Conservation (phyloP, 2,888 invertebrate genomes). For the Nephrotoma appendiculata region DNA sequence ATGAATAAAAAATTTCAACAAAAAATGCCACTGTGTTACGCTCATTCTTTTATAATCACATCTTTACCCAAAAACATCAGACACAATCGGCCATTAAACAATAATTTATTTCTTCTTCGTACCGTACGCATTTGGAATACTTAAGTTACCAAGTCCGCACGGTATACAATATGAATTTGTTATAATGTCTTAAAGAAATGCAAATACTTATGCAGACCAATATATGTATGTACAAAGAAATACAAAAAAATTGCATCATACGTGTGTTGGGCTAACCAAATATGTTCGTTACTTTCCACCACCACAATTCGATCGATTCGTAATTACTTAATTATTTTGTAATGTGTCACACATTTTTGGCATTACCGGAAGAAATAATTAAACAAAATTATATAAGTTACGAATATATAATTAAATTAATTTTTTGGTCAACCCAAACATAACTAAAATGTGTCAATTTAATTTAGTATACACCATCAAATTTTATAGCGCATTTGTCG, state of each 20-base stretch:
- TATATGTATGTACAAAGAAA: background rate
- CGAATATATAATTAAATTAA: background rate
- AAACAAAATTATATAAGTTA: background rate
- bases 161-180: background rate
- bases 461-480: background rate
- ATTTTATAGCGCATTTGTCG: background rate
- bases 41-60: background rate
- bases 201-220: background rate
- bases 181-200: background rate
- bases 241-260: background rate
- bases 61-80: background rate
- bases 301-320: background rate
- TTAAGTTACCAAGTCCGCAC: background rate
- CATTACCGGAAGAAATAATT: background rate
- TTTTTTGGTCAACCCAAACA: background rate
- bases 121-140: background rate
- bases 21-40: background rate
- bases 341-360: background rate
- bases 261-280: background rate
- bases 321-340: background rate
- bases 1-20: background rate
- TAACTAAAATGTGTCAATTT: background rate
- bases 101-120: background rate
- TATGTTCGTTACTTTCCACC: background rate
- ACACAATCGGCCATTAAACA: background rate